phyloP scores from a whole-genome alignment of 1,140 invertebrate genomes.

The Mesaphorura yosii region DNA sequence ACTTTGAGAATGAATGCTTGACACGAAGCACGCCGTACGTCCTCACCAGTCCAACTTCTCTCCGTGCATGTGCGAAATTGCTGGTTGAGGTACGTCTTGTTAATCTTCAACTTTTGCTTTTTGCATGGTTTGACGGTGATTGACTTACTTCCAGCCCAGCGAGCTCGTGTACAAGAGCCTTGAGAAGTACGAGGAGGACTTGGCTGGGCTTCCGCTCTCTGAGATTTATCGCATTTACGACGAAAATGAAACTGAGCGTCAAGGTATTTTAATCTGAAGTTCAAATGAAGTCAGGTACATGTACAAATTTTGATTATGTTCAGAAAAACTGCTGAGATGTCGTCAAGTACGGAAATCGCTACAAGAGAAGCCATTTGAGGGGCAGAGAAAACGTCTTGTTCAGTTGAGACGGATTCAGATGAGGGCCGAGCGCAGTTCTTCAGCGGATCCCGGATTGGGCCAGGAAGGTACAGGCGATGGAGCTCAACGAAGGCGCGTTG shows the following conservation, averaged over 20 bases:
- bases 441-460: not conserved
- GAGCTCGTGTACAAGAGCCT: slow-evolving; percentile 25
- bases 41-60: slow-evolving; percentile 27
- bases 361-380: not conserved
- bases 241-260: slow-evolving; percentile 25
- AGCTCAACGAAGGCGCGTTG: not conserved
- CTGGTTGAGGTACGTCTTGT: slow-evolving; percentile 16
- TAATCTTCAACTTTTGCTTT: not conserved
- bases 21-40: slow-evolving; percentile 18
- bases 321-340: slow-evolving; percentile 23
- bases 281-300: not conserved
- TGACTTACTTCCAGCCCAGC: slow-evolving; percentile 11
- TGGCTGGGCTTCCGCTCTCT: slow-evolving; percentile 16
- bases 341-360: slow-evolving; percentile 8
- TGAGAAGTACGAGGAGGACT: slow-evolving; percentile 28
- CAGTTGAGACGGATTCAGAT: not conserved
- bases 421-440: not conserved
- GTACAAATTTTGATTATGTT: slow-evolving; percentile 3
- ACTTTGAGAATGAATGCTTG: slow-evolving; percentile 22
- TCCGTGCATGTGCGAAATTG: slow-evolving; percentile 20
- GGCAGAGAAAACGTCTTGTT: not conserved
- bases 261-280: slow-evolving; percentile 20
- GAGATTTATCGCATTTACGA: slow-evolving; percentile 28
- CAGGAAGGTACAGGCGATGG: not conserved
- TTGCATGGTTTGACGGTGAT: not conserved